Evolutionary conservation across 2,888 invertebrate species (phyloP), one percentile per base, ranked within the genome.

Genomic region (Ophioninae sp.): DNA sequence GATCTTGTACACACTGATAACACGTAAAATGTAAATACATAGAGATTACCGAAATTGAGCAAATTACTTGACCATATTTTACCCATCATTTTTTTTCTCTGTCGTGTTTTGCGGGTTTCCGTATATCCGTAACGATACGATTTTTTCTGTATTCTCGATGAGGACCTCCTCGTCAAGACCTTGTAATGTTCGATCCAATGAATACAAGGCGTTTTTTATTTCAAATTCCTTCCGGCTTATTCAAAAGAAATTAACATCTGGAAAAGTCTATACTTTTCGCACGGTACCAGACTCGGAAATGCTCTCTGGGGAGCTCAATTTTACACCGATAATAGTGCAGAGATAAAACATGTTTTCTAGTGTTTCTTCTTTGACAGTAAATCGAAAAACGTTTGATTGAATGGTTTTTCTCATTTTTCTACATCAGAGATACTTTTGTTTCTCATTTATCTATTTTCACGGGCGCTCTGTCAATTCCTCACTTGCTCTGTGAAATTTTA

Each of bases 11-110:
- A 92, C 92, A 91, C 88, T 88, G 89, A 90, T 90, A 81, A 91
- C 89, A 91, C 90, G 89, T 90, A 91, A 51, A 90, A 90, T 91
- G 91, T 92, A 92, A 92, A 92, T 92, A 92, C 90, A 92, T 92
- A 90, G 89, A 91, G 89, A 89, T 90, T 91, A 91, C 88, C 89
- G 87, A 89, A 91, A 76, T 73, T 71, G 73, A 76, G 61, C 76
- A 72, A 79, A 79, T 75, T 59, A 67, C 56, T 73, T 67, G 58
- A 75, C 44, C 51, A 73, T 67, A 77, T 69, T 65, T 58, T n/a
- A 30, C 56, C 74, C 59, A 59, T 59, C 39, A 68, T 68, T 22
- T 68, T 68, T 51, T 51, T 68, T 56, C 44, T 56, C n/a, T 30
- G 37, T 69, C 23, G 41, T 13, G 69, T 69, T n/a, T 9, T 9